Conservation (phyloP, 2,888 invertebrate genomes). For the Cerceris ruficornis region DNA sequence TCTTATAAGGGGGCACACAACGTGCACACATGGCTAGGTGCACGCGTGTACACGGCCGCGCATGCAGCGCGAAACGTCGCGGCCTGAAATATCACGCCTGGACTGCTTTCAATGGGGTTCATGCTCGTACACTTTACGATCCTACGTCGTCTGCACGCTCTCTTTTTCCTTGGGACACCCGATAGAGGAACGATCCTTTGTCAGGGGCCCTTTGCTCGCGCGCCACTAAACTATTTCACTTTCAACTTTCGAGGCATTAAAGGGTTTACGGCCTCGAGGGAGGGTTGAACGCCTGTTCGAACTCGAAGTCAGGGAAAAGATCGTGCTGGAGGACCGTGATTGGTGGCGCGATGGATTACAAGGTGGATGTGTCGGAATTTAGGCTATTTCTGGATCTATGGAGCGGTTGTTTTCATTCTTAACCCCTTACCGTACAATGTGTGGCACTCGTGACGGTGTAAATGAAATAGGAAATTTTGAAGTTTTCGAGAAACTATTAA, state of each 20-base stretch:
- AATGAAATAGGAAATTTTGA: no score
- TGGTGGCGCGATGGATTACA: neutral
- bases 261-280: constrained; percentile 53
- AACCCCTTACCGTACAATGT: no score
- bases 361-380: neutral
- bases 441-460: no score
- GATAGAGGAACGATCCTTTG: constrained; percentile 62
- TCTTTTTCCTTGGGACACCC: constrained; percentile 56
- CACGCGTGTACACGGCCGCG: constrained; percentile 8
- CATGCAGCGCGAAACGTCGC: constrained; percentile 53
- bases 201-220: constrained; percentile 54
- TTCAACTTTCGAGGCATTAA: constrained; percentile 62
- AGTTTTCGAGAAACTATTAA: no score
- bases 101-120: constrained; percentile 64
- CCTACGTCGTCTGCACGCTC: constrained; percentile 37
- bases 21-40: constrained; percentile 10
- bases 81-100: constrained; percentile 72
- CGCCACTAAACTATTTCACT: constrained; percentile 66
- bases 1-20: constrained; percentile 56
- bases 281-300: neutral
- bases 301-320: neutral
- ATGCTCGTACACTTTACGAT: constrained; percentile 63
- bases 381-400: no score
- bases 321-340: neutral
- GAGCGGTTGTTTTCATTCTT: no score